phyloP scores from a whole-genome alignment of 2,113 vertebrate species.

The Aphyosemion australe region DNA sequence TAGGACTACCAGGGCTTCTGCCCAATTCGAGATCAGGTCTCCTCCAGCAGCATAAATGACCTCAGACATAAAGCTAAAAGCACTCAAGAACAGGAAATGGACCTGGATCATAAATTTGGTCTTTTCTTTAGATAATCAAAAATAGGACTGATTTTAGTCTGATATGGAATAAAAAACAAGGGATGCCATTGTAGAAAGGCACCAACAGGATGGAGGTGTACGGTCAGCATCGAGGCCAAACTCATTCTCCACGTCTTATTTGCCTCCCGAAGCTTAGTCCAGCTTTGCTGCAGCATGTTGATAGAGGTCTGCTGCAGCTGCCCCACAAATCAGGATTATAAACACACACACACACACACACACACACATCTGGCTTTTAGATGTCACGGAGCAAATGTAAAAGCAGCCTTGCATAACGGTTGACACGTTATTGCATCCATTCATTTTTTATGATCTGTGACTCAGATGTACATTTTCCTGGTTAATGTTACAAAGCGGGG shows the following conservation, averaged over 20 bases:
- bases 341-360: neutral
- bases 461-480: conserved; percentile 31
- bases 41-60: too few species aligned
- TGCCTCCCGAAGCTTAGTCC: neutral
- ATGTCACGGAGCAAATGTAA: conserved; percentile 18
- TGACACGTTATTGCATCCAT: conserved; percentile 23
- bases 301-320: neutral
- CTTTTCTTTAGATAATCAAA: too few species aligned
- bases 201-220: neutral
- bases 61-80: too few species aligned
- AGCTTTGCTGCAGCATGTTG: neutral
- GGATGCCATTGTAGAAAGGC: too few species aligned
- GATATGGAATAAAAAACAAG: too few species aligned
- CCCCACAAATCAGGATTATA: conserved; percentile 6
- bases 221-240: conserved; percentile 7
- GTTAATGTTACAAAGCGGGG: conserved; percentile 26
- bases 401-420: conserved; percentile 12
- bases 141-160: too few species aligned
- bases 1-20: too few species aligned
- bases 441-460: conserved; percentile 37
- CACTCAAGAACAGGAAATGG: too few species aligned
- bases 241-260: neutral
- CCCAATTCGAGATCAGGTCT: too few species aligned
- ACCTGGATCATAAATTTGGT: too few species aligned
- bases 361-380: conserved; percentile 9